A percentile compares a stretch with the other conserved stretches of the same genome.
phyloP scores from a whole-genome alignment of 2,113 vertebrate species.

The Thryonomys swinderianus region DNA sequence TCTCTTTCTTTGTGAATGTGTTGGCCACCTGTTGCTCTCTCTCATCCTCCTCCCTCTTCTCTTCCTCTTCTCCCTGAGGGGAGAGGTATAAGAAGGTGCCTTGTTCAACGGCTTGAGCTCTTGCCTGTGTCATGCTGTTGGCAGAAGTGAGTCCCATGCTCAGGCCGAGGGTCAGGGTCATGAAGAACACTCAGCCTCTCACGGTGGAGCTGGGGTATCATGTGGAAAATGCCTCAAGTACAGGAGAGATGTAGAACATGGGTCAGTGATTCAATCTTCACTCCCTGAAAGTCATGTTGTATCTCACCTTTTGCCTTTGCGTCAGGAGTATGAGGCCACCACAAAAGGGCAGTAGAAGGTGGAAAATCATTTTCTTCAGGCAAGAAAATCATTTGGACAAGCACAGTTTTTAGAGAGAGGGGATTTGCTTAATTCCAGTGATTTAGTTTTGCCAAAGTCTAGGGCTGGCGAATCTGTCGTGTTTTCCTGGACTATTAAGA shows the following conservation, averaged over 20 bases:
- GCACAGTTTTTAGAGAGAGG: not conserved
- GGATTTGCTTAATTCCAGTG: not conserved
- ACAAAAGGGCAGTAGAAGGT: not conserved
- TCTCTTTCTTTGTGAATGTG: not conserved
- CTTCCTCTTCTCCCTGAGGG: not conserved
- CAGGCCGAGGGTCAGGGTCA: not conserved
- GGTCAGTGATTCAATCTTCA: not conserved
- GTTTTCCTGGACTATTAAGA: not conserved
- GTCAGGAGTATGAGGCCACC: not conserved
- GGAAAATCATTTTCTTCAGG: not conserved
- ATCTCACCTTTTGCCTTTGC: not conserved
- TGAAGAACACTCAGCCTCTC: not conserved
- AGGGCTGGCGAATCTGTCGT: not conserved
- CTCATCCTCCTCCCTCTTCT: accelerated
- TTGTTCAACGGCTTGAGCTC: not conserved
- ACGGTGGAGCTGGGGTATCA: not conserved
- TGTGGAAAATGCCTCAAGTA: not conserved
- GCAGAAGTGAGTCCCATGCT: not conserved
- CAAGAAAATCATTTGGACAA: not conserved
- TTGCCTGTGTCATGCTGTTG: not conserved
- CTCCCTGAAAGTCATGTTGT: not conserved
- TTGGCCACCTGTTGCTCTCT: not conserved
- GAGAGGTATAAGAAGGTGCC: not conserved
- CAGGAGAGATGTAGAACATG: not conserved
- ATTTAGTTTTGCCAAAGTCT: not conserved